These are phyloP conservation scores for Cantharis lateralis DNA, from an alignment of 2,888 invertebrate genomes.

Conservation along the genomic window DNA sequence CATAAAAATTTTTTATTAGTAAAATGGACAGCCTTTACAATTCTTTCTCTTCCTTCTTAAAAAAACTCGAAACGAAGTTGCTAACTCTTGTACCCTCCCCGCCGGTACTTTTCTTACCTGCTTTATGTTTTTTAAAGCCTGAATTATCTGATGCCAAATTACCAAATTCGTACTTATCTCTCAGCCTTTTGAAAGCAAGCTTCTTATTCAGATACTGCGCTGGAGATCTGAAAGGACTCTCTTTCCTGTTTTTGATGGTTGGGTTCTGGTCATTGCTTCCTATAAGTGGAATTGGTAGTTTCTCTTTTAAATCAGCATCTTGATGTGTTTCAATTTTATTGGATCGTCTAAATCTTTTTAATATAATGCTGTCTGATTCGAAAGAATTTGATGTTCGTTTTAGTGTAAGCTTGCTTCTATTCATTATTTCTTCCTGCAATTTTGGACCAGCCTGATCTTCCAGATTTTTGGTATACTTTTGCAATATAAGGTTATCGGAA, in stretches of 20 bases:
- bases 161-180: background rate
- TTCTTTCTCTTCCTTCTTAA: background rate
- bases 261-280: background rate
- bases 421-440: background rate
- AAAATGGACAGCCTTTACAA: too few relatives aligned
- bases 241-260: background rate
- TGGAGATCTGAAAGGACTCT: background rate
- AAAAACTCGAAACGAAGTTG: background rate
- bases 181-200: background rate
- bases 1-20: background rate
- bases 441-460: background rate
- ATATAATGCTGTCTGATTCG: background rate
- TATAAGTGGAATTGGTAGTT: background rate
- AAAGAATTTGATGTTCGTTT: background rate
- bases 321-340: background rate
- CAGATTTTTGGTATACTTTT: background rate
- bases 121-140: too few relatives aligned
- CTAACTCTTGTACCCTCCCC: background rate
- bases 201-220: background rate
- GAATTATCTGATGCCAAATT: background rate
- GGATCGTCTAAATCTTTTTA: background rate
- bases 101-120: background rate
- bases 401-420: background rate
- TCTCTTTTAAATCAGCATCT: background rate
- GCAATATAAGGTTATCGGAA: background rate